Evolutionary conservation across 1,140 invertebrate species (phyloP), one percentile per base, ranked within the genome.

Genomic region (Scaptomyza pallida): DNA sequence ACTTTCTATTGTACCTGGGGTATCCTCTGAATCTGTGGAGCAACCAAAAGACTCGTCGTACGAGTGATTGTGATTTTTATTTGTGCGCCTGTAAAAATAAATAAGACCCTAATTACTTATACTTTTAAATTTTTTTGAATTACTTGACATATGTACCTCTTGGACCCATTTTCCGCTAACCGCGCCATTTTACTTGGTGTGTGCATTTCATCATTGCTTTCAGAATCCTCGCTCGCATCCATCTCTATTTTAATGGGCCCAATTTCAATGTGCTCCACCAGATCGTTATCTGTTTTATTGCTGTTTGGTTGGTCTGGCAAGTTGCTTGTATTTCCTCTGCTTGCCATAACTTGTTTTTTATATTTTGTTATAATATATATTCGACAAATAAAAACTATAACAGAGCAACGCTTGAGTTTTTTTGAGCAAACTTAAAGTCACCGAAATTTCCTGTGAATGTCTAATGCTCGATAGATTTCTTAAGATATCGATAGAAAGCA

Each of bases 171-270:
- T 21, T 16, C 12, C 9, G 43, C 21, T 26, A 15, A 43, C 10
- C 13, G 19, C 5, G 2, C n/a, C 5, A 15, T 26, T 23, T 55
- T 55, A 12, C 21, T 12, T 13, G n/a, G 19, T 21, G 52, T 16
- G 21, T 43, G 19, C 10, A 40, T 13, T n/a, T 55, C 52, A 4
- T 55, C 52, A 15, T 55, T 55, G 21, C 52, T 43, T 2, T 55
- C 52, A 43, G 23, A 21, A n/a, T 55, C 37, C 15, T 21, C 23
- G 21, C 52, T 55, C 8, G 13, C 26, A 13, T 41, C 37, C 9
- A 12, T 19, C 21, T 55, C 52, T 1, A 55, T 13, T 26, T 26
- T 26, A 26, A 26, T 26, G n/a, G 52, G 52, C 0, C 52, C 37
- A 16, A 55, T 55, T 16, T 43, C 52, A 13, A 55, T 16, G 9